A percentile compares a stretch with the other conserved stretches of the same genome.
Conservation (phyloP, 1,140 invertebrate species). For the Drosophila virilis region DNA sequence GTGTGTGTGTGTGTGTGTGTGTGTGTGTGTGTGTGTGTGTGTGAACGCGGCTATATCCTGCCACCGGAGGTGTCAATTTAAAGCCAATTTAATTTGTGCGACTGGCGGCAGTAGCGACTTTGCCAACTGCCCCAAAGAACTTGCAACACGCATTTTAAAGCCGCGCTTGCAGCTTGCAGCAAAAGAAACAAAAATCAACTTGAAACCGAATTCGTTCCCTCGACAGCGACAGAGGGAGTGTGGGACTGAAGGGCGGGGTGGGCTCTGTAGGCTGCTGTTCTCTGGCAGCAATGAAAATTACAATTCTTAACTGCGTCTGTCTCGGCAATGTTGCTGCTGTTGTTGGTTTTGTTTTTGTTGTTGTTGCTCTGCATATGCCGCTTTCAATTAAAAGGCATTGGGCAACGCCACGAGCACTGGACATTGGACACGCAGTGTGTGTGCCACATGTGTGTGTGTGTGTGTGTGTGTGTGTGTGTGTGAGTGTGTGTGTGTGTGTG, state of each 20-base stretch:
- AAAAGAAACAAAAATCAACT: conserved; percentile 23
- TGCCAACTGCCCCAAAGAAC: conserved; percentile 54
- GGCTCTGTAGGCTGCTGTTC: conserved; percentile 7
- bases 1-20: conserved; percentile 29
- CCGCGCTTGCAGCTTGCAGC: conserved; percentile 45
- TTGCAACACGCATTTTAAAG: conserved; percentile 68
- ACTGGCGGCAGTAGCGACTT: conserved; percentile 35
- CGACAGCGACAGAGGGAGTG: conserved; percentile 4
- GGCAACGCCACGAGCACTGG: conserved; percentile 46
- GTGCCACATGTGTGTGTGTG: conserved; percentile 14
- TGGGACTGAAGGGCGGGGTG: background rate
- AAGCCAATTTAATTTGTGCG: conserved; percentile 83
- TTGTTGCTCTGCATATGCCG: conserved; percentile 69
- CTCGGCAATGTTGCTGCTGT: conserved; percentile 43
- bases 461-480: too few species aligned
- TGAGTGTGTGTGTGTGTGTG: conserved; percentile 5
- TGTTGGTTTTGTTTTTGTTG: conserved; percentile 21
- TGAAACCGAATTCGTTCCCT: conserved; percentile 18
- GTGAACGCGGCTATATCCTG: conserved; percentile 67
- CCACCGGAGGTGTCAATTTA: conserved; percentile 83
- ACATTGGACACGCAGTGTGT: conserved; percentile 38
- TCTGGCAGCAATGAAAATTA: conserved; percentile 66
- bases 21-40: conserved; percentile 35
- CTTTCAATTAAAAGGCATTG: conserved; percentile 80
- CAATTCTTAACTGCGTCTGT: conserved; percentile 75